Evolutionary conservation across 2,888 invertebrate genomes (phyloP), one percentile per base, ranked within the genome.

Genomic region (Carpatolechia fugitivella): DNA sequence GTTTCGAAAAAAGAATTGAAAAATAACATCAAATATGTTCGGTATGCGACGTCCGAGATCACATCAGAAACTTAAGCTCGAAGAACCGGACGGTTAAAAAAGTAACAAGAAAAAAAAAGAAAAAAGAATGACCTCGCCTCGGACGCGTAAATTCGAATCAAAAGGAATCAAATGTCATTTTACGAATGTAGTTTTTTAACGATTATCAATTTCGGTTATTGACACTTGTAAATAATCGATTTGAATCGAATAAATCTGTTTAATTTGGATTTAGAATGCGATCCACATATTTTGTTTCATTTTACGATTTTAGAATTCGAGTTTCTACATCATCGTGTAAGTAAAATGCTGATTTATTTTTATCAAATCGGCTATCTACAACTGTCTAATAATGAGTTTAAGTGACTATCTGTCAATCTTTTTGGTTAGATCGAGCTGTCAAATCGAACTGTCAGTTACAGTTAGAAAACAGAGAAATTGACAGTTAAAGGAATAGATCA

Each of bases 71-170:
- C 81, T 82, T 82, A 82, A 86, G 85, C 85, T 77, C 78, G 76
- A 79, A 83, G 77, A 82, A 79, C 78, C 78, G 81, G 77, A 72
- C 73, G 72, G 72, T 72, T 71, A 72, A 78, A 80, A 73, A 82
- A 74, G 65, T 69, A 70, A 66, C 67, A 64, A 59, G 58, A 63
- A 67, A 70, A 70, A 69, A 70, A 57, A 53, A 47, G 50, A 66
- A 61, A 70, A 68, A 66, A 65, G 63, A 61, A 65, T 80, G 83
- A 82, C 84, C 81, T 78, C 78, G 68, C 61, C 69, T 73, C 72
- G 84, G 80, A 81, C 86, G 78, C 86, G 85, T 89, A 85, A 87
- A 85, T 88, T 81, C 76, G 82, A 82, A 87, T 85, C 82, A 85
- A 77, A 75, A 70, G 76, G 83, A 85, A 88, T 88, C 89, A 87